Evolutionary conservation across 1,140 invertebrate species (phyloP).

Genomic region (Bombus sylvicola): DNA sequence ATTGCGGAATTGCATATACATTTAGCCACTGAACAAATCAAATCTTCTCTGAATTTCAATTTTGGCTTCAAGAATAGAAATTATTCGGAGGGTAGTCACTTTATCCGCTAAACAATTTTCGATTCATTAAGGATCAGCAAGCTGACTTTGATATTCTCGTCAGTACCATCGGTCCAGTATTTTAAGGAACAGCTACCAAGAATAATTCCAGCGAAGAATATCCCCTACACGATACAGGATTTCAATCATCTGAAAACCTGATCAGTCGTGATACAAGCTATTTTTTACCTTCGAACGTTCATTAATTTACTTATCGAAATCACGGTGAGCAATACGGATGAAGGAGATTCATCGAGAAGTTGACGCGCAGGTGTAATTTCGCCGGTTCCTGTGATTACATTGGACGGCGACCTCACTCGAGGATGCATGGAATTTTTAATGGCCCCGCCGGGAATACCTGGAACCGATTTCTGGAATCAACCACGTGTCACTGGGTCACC

Average conservation of each 20-base stretch:
- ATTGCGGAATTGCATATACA: no score
- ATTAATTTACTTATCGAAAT: constrained; percentile 60
- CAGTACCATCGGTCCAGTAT: no score
- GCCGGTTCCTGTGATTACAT: constrained; percentile 31
- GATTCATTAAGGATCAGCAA: no score
- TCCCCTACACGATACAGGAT: no score
- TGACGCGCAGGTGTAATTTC: constrained; percentile 53
- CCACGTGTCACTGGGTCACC: constrained; percentile 64
- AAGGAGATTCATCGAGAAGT: constrained; percentile 49
- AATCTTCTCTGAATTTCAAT: no score
- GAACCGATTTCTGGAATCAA: constrained; percentile 62
- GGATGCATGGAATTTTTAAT: constrained; percentile 74
- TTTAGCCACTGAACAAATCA: no score
- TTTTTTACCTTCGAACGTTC: neutral
- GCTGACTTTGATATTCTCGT: no score
- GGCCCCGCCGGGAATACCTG: constrained; percentile 44
- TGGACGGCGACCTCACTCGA: constrained; percentile 61
- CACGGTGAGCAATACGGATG: neutral
- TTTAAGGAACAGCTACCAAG: no score
- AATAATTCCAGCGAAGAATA: neutral
- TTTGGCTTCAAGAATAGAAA: no score
- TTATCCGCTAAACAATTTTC: no score
- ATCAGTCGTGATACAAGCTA: neutral
- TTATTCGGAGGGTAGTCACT: no score
- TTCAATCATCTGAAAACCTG: neutral